Evolutionary conservation across 2,888 invertebrate species (phyloP).

Genomic region (Steinernema scapterisci): DNA sequence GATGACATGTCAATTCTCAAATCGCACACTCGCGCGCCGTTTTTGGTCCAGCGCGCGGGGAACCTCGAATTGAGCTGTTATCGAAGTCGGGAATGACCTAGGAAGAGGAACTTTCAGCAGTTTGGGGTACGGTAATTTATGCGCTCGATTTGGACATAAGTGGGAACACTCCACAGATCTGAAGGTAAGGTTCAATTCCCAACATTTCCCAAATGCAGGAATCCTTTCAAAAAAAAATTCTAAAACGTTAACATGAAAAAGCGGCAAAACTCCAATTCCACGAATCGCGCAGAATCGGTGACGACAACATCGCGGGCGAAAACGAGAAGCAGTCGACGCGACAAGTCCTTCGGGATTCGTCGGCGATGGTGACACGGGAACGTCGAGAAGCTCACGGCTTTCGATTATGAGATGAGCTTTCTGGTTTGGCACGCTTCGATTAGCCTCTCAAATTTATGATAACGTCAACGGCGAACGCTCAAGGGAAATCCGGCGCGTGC

Average conservation of each 20-base stretch:
- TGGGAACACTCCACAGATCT: too few species aligned
- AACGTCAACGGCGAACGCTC: conserved; percentile 24
- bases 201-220: too few species aligned
- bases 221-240: too few species aligned
- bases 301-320: not conserved
- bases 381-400: conserved; percentile 28
- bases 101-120: not conserved
- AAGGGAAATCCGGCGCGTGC: not conserved
- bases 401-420: conserved; percentile 32
- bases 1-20: conserved; percentile 30
- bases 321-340: not conserved
- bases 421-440: too few species aligned
- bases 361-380: conserved; percentile 22
- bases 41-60: not conserved
- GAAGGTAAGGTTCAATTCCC: conserved; percentile 23
- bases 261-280: too few species aligned
- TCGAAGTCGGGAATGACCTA: not conserved
- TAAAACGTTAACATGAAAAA: not conserved
- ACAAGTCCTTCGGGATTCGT: conserved; percentile 27
- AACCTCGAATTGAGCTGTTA: conserved; percentile 11
- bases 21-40: conserved; percentile 30
- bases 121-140: not conserved
- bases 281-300: not conserved
- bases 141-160: not conserved
- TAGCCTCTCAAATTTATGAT: too few species aligned